Evolutionary conservation across 2,113 vertebrate species (phyloP).

Genomic region (Gavialis gangeticus): DNA sequence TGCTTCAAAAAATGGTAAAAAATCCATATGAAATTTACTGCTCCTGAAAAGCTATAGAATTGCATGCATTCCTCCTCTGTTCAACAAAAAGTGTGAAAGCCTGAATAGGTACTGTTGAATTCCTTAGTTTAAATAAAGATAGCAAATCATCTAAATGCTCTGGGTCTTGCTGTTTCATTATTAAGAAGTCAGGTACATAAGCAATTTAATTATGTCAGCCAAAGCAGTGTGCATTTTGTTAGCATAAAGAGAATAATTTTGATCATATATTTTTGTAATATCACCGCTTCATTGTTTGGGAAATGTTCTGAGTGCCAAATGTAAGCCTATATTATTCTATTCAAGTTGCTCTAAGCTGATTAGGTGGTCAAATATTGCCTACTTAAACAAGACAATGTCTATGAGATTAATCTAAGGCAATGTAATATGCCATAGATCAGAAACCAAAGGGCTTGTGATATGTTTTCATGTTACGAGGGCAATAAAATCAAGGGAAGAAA

Average conservation of each 20-base stretch:
- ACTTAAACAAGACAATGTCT: constrained; percentile 39
- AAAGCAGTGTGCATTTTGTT: constrained; percentile 30
- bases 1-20: constrained; percentile 30
- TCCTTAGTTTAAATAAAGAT: constrained; percentile 34
- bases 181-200: constrained; percentile 25
- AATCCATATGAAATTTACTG: background rate
- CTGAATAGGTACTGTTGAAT: constrained; percentile 16
- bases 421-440: constrained; percentile 1
- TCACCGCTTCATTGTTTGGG: constrained; percentile 19
- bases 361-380: constrained; percentile 55
- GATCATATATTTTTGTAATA: constrained; percentile 38
- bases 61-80: background rate
- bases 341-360: constrained; percentile 36
- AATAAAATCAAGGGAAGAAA: constrained; percentile 44
- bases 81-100: background rate
- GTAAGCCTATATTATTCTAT: background rate
- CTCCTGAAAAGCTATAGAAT: background rate
- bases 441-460: constrained; percentile 40
- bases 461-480: constrained; percentile 23
- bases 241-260: constrained; percentile 25
- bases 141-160: constrained; percentile 49
- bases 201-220: constrained; percentile 58
- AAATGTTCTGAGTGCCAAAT: background rate
- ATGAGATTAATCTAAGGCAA: constrained; percentile 20
- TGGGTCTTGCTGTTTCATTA: constrained; percentile 42